Conservation (phyloP, 2,888 invertebrate species). For the Saturnia japonica region DNA sequence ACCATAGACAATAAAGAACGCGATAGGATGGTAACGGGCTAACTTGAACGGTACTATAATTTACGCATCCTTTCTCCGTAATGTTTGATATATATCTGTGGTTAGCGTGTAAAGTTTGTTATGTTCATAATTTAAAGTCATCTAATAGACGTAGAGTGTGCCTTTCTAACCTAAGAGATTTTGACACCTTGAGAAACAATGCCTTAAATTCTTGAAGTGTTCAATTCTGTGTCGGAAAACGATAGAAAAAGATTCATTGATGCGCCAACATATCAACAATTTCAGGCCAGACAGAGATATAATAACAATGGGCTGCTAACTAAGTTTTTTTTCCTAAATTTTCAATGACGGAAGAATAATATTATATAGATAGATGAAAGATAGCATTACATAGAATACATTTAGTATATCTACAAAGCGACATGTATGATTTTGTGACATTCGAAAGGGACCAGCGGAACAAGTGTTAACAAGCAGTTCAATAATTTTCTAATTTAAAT, state of each 20-base stretch:
- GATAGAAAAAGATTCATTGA: neutral
- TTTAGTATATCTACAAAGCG: neutral
- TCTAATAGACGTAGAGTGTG: no score
- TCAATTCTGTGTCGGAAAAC: no score
- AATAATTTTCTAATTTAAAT: neutral
- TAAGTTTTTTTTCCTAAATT: neutral
- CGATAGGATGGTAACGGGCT: neutral
- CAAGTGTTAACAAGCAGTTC: conserved; percentile 1
- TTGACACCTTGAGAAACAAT: neutral
- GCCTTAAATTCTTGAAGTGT: no score
- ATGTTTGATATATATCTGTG: neutral
- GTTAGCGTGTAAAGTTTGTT: neutral
- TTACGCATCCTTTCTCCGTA: neutral
- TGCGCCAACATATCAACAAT: neutral
- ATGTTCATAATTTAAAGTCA: neutral
- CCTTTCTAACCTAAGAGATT: no score
- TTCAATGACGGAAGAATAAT: conserved; percentile 1
- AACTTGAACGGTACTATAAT: neutral
- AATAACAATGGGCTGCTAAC: no score
- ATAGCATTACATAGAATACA: no score
- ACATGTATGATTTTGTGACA: neutral
- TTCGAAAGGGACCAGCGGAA: neutral
- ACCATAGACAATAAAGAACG: neutral
- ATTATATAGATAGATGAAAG: no score
- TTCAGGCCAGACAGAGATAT: no score